Base-by-base conservation (phyloP, 2,797 vertebrate species). In the Enteromius radiatus region DNA sequence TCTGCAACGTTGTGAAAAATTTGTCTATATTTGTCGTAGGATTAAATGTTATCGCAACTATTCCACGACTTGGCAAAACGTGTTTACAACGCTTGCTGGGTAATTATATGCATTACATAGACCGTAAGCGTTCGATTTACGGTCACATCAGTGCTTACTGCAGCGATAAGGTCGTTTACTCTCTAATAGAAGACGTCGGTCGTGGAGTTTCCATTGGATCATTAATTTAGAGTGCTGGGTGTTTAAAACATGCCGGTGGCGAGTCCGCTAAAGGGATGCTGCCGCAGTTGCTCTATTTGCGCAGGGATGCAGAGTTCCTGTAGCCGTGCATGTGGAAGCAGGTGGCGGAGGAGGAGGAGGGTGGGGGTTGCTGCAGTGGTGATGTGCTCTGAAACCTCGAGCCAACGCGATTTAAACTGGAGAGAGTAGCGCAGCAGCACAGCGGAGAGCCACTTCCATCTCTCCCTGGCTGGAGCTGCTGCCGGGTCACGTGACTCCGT, bases 291-390 rank as follows among this genome's bases (percentile, higher is more conserved):
- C 80, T 83, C 78, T 74, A 79, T n/a, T n/a, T 87, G 89, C 76
- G 85, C 84, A 89, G 84, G 86, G 84, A 56, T 88, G 76, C 80
- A 86, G 82, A 88, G 38, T 87, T 91, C 88, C 88, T 90, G 79
- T 88, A 89, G 89, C 88, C 85, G 89, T 93, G 94, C 93, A 95
- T 95, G 94, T 94, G 93, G 93, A 96, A 94, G 93, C 94, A 95
- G 93, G 91, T 93, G 92, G 91, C 86, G 86, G 88, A 88, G 90
- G 92, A 93, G 89, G 88, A 87, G 52, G 88, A 89, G 87, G 88
- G 90, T 85, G 89, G 89, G 91, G 90, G 93, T 92, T 96, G 95
- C 94, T 96, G 96, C 96, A 95, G 93, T 94, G 95, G 90, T 84
- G 84, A 88, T 95, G 92, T 93, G 93, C 95, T 92, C 91, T 94